Evolutionary conservation across 2,888 invertebrate genomes (phyloP).

Genomic region (Epistrophella euchroma): DNA sequence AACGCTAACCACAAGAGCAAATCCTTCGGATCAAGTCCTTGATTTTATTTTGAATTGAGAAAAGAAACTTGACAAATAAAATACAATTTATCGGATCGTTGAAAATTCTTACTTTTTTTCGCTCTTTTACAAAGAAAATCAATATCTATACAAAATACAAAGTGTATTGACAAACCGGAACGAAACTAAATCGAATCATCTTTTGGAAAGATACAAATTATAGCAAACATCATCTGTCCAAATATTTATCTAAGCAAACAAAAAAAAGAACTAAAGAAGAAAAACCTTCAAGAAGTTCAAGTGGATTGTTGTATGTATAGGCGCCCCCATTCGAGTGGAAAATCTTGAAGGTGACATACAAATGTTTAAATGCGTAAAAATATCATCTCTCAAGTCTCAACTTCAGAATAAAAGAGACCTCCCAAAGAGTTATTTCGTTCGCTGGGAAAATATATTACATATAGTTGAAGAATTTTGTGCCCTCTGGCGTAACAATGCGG

Average conservation of each 20-base stretch:
- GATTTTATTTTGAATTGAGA: no score
- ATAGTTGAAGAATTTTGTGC: background rate
- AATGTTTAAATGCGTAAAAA: slow-evolving; percentile 39
- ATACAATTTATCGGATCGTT: slow-evolving; percentile 10
- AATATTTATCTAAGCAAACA: slow-evolving; percentile 52
- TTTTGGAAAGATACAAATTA: slow-evolving; percentile 38
- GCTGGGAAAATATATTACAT: background rate
- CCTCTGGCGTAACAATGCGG: slow-evolving; percentile 43
- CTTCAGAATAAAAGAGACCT: slow-evolving; percentile 41
- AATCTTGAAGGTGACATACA: slow-evolving; percentile 63
- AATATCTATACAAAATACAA: background rate
- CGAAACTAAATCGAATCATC: slow-evolving; percentile 35
- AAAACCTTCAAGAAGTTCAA: slow-evolving; percentile 39
- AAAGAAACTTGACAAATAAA: background rate
- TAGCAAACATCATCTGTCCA: slow-evolving; percentile 58
- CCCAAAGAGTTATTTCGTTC: slow-evolving; percentile 30
- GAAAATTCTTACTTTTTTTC: background rate
- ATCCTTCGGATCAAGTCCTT: background rate
- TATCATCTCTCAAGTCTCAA: background rate
- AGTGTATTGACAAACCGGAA: slow-evolving; percentile 12
- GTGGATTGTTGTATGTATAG: background rate
- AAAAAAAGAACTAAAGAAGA: background rate
- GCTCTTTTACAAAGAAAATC: background rate
- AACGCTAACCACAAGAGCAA: no score
- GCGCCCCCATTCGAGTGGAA: slow-evolving; percentile 61